phyloP scores from a whole-genome alignment of 2,113 vertebrate species.

The Arenaria interpres region DNA sequence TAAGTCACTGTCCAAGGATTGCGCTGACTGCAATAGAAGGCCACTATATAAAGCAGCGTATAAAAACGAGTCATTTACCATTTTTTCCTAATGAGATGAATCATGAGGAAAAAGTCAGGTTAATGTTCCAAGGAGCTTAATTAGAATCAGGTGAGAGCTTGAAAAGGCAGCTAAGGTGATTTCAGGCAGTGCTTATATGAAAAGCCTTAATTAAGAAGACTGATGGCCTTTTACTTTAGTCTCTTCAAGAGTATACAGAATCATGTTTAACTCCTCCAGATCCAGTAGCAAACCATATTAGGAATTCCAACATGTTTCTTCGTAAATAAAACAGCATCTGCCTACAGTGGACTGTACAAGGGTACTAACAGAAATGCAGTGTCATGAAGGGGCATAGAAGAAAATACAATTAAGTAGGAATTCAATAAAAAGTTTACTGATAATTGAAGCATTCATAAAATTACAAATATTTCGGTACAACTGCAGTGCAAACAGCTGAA shows the following conservation, averaged over 20 bases:
- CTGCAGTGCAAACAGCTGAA: neutral
- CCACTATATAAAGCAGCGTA: conserved; percentile 16
- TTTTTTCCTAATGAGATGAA: conserved; percentile 88
- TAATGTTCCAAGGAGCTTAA: conserved; percentile 94
- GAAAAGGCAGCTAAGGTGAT: conserved; percentile 85
- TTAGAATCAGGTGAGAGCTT: conserved; percentile 89
- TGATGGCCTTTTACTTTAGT: conserved; percentile 90
- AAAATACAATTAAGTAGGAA: neutral
- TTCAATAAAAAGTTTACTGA: neutral
- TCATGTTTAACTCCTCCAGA: conserved; percentile 78
- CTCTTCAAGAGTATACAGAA: conserved; percentile 74
- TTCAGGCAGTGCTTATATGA: conserved; percentile 84
- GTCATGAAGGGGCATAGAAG: neutral
- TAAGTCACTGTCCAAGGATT: neutral
- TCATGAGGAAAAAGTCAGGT: conserved; percentile 79
- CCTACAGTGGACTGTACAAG: neutral
- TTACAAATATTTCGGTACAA: neutral
- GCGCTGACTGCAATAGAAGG: neutral
- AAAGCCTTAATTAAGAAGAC: conserved; percentile 93
- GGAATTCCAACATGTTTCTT: conserved; percentile 19
- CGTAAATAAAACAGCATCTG: neutral
- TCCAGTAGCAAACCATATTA: conserved; percentile 54
- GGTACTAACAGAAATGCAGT: neutral
- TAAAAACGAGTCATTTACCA: conserved; percentile 80
- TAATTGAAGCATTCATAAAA: conserved; percentile 2